Evolutionary conservation across 2,797 vertebrate genomes (phyloP).

Genomic region (Eremophila alpestris): DNA sequence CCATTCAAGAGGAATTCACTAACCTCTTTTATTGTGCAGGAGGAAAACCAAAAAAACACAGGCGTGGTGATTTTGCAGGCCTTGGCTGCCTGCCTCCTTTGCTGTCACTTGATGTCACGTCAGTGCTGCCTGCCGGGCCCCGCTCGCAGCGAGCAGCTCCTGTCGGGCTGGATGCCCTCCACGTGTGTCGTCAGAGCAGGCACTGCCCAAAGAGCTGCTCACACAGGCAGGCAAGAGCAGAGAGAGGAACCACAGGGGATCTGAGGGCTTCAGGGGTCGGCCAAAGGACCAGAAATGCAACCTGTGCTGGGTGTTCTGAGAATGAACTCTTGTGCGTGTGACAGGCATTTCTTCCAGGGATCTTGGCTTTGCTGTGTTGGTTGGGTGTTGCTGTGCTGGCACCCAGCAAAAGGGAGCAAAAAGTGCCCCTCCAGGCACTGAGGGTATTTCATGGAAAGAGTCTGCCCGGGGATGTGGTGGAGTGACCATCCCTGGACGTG

Average conservation of each 20-base stretch:
- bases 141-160: not conserved
- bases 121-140: not conserved
- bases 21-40: not conserved
- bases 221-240: not conserved
- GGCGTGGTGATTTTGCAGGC: conserved; percentile 28
- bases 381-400: not conserved
- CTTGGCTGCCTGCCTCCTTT: conserved; percentile 14
- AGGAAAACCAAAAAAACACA: not conserved
- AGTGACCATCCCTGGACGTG: too few relatives aligned
- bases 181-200: not conserved
- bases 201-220: not conserved
- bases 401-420: not conserved
- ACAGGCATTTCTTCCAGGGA: not conserved
- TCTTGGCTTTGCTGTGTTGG: not conserved
- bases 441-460: too few relatives aligned
- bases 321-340: fast-evolving
- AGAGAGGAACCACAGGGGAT: not conserved
- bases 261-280: not conserved
- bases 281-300: not conserved
- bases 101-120: conserved; percentile 13
- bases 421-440: not conserved
- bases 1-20: conserved; percentile 8
- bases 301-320: fast-evolving
- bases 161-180: conserved; percentile 14
- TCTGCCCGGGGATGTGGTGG: too few relatives aligned